Evolutionary conservation across 2,797 vertebrate species (phyloP).

Genomic region (Paratrypauchen microcephalus): DNA sequence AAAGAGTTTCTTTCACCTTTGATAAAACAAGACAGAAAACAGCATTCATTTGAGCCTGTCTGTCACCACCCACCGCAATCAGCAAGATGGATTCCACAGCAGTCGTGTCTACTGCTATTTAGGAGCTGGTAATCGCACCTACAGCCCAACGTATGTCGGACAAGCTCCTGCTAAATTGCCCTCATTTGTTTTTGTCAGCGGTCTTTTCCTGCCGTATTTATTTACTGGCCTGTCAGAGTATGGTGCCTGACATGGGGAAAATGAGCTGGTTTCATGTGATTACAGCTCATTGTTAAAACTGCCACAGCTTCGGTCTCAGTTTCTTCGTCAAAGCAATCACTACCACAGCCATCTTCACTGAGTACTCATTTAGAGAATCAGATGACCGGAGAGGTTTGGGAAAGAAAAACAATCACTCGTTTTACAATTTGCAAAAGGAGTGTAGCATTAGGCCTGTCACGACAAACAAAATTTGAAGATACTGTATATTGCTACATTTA

Average conservation of each 20-base stretch:
- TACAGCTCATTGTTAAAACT: constrained; percentile 37
- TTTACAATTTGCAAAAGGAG: not conserved
- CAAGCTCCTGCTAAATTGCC: constrained; percentile 43
- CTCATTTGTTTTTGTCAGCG: constrained; percentile 55
- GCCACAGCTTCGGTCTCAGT: constrained; percentile 47
- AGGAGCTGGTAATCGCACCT: constrained; percentile 60
- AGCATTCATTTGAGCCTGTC: constrained; percentile 65
- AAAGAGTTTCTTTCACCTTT: not conserved
- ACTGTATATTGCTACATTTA: no score
- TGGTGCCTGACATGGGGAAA: constrained; percentile 39
- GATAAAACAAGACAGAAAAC: constrained; percentile 63
- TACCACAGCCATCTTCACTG: constrained; percentile 19
- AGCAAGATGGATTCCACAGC: constrained; percentile 51
- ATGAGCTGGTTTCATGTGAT: constrained; percentile 52
- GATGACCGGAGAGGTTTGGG: constrained; percentile 13
- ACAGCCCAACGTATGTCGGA: constrained; percentile 61
- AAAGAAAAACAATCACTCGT: not conserved
- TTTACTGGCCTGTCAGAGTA: constrained; percentile 38
- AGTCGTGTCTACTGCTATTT: constrained; percentile 59
- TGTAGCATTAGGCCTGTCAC: not conserved
- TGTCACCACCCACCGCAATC: constrained; percentile 44
- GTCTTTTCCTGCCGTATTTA: constrained; percentile 46
- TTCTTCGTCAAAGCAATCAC: constrained; percentile 33
- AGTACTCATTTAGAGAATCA: constrained; percentile 18
- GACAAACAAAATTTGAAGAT: no score